Conservation (phyloP, 2,797 vertebrate genomes). For the Coccyzus lansbergi region DNA sequence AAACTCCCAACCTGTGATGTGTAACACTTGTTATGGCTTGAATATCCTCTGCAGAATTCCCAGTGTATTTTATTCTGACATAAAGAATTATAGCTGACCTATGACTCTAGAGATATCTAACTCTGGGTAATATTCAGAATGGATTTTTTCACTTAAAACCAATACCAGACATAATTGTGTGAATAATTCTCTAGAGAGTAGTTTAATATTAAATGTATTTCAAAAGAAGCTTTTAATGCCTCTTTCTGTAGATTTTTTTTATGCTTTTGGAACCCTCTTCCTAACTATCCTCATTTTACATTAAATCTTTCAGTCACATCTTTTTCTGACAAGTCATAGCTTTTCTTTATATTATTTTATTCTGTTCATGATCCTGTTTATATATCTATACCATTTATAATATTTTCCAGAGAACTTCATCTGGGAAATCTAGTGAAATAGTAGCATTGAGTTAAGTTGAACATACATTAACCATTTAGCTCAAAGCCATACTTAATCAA, state of each 20-base stretch:
- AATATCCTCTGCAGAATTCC: neutral
- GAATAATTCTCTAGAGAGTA: neutral
- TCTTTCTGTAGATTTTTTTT: neutral
- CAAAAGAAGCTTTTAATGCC: neutral
- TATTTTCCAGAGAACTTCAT: neutral
- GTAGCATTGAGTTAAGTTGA: neutral
- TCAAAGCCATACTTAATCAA: neutral
- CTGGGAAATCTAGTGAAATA: neutral
- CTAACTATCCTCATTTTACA: neutral
- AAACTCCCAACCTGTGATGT: neutral
- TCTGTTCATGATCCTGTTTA: neutral
- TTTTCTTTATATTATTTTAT: neutral
- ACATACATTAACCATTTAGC: neutral
- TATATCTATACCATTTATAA: neutral
- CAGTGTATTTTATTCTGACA: neutral
- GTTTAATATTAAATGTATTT: neutral
- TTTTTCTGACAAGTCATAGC: neutral
- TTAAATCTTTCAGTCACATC: neutral
- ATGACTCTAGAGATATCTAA: neutral
- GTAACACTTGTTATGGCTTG: neutral
- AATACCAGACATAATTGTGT: neutral
- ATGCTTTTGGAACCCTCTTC: neutral
- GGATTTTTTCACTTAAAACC: neutral
- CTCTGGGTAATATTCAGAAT: neutral
- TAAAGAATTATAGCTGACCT: neutral